These are phyloP conservation scores for Unio pictorum DNA, from an alignment of 2,888 invertebrate species.

Conservation along the genomic window DNA sequence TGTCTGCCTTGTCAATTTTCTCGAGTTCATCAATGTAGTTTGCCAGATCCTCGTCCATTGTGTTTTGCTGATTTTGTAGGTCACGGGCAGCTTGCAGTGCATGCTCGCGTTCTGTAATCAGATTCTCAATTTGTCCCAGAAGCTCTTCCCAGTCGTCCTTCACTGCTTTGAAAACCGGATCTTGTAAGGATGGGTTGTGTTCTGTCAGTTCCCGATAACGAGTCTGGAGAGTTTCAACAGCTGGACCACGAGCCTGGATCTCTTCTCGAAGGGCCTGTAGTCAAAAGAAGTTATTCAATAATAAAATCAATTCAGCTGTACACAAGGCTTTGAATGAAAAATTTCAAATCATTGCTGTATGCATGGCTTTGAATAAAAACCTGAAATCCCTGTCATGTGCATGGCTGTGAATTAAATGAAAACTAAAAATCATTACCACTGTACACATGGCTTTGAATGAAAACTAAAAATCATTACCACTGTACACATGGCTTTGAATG, in stretches of 20 bases:
- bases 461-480: too few relatives aligned
- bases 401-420: too few relatives aligned
- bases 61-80: slow-evolving; percentile 55
- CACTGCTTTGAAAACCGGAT: slow-evolving; percentile 61
- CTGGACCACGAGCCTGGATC: slow-evolving; percentile 84
- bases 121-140: slow-evolving; percentile 58
- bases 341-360: too few relatives aligned
- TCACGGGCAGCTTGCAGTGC: slow-evolving; percentile 47
- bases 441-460: too few relatives aligned
- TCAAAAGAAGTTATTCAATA: too few relatives aligned
- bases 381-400: too few relatives aligned
- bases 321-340: not conserved
- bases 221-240: slow-evolving; percentile 74
- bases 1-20: slow-evolving; percentile 55
- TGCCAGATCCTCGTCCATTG: slow-evolving; percentile 62
- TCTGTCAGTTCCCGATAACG: slow-evolving; percentile 57
- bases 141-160: slow-evolving; percentile 61
- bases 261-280: slow-evolving; percentile 85
- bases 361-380: too few relatives aligned
- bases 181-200: slow-evolving; percentile 57
- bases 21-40: slow-evolving; percentile 61
- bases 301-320: not conserved
- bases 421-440: too few relatives aligned
- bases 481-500: too few relatives aligned
- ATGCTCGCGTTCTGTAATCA: slow-evolving; percentile 53